Percentiles rank a stretch among this genome's conserved stretches.
These are phyloP conservation scores for Sebastes fasciatus DNA, from an alignment of 2,113 vertebrate species.

Conservation along the genomic window DNA sequence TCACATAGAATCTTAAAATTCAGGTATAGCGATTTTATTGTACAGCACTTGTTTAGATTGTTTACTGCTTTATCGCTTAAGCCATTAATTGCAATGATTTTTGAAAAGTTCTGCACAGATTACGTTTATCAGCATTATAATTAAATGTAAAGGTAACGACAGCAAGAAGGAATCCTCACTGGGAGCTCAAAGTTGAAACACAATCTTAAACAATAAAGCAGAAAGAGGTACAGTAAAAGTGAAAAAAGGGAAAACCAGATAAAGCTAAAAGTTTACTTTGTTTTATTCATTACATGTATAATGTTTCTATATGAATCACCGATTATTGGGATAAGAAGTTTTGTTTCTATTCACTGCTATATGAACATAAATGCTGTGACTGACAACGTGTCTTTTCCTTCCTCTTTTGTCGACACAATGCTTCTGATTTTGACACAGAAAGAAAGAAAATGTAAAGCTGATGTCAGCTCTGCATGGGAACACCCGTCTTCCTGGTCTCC, in stretches of 20 bases:
- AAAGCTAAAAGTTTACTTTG: not conserved
- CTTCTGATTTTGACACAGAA: conserved; percentile 40
- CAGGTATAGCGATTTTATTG: not conserved
- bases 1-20: not conserved
- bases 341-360: not conserved
- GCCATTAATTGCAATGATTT: not conserved
- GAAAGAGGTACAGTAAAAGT: not conserved
- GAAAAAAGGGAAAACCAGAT: not conserved
- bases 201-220: fast-evolving
- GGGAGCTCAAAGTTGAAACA: not conserved
- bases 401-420: not conserved
- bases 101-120: not conserved
- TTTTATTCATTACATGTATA: not conserved
- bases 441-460: conserved; percentile 60
- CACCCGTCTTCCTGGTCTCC: conserved; percentile 79
- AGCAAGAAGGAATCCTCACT: not conserved
- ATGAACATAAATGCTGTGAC: not conserved
- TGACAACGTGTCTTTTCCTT: not conserved
- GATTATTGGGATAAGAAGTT: not conserved
- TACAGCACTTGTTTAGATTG: not conserved
- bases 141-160: not conserved
- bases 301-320: not conserved
- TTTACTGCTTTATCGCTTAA: not conserved
- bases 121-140: fast-evolving
- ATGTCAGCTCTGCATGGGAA: conserved; percentile 80